Evolutionary conservation across 2,797 vertebrate genomes (phyloP).

Genomic region (Phaenicophaeus curvirostris): DNA sequence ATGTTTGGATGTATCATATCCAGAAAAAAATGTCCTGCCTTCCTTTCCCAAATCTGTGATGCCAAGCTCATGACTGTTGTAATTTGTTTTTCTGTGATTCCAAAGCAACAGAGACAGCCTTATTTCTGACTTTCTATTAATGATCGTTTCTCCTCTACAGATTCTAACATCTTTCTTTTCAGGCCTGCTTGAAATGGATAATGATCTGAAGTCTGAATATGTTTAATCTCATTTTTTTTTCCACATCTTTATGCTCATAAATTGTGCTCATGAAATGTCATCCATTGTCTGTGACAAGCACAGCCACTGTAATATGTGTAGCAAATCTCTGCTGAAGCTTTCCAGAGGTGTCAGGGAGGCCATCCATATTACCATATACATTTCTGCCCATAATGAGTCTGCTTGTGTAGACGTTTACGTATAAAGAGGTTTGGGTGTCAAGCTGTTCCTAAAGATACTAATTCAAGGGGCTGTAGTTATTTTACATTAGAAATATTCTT

Average conservation of each 20-base stretch:
- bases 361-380: not conserved
- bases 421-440: not conserved
- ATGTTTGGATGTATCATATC: too few species aligned
- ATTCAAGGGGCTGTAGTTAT: not conserved
- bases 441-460: not conserved
- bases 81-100: not conserved
- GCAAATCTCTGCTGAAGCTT: not conserved
- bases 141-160: not conserved
- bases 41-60: not conserved
- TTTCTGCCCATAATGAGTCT: not conserved
- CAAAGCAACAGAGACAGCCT: not conserved
- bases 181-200: not conserved
- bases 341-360: not conserved
- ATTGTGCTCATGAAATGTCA: not conserved
- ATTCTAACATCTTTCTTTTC: not conserved
- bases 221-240: not conserved
- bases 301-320: not conserved
- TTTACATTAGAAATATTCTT: too few species aligned
- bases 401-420: not conserved
- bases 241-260: too few species aligned
- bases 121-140: not conserved
- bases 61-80: not conserved
- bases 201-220: not conserved
- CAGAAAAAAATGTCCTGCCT: not conserved
- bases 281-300: not conserved